phyloP scores from a whole-genome alignment of 2,113 vertebrate genomes.

The Trematocara nigrifrons region DNA sequence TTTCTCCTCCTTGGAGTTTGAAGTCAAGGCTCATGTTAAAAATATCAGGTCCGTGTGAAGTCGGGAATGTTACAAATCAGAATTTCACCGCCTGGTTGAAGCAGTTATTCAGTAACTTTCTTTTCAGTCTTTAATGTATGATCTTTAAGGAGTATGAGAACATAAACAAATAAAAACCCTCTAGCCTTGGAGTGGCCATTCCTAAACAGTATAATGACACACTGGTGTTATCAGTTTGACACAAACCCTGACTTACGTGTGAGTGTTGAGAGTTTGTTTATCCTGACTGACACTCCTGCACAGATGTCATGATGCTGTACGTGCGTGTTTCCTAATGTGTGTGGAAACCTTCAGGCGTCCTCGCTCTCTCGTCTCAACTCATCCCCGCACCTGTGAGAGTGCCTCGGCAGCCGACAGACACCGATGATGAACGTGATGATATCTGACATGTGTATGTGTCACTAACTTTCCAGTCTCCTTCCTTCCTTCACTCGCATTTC shows the following conservation, averaged over 20 bases:
- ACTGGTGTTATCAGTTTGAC: background rate
- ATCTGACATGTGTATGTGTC: background rate
- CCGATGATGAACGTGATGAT: conserved; percentile 12
- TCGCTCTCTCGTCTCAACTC: background rate
- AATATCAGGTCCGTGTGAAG: background rate
- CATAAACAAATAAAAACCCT: background rate
- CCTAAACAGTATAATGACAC: background rate
- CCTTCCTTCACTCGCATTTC: background rate
- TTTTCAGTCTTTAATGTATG: background rate
- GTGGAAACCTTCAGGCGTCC: background rate
- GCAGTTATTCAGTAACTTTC: background rate
- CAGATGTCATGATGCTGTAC: background rate
- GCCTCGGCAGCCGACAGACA: background rate
- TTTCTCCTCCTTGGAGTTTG: background rate
- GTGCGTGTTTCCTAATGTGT: background rate
- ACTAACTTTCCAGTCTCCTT: conserved; percentile 6
- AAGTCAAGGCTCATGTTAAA: background rate
- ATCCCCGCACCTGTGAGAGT: background rate
- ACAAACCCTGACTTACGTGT: background rate
- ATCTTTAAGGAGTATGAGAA: background rate
- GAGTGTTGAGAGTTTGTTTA: background rate
- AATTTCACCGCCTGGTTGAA: background rate
- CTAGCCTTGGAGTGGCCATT: background rate
- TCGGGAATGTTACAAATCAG: background rate
- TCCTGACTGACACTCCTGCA: background rate